phyloP scores from a whole-genome alignment of 2,888 invertebrate species.

The Xestia xanthographa region DNA sequence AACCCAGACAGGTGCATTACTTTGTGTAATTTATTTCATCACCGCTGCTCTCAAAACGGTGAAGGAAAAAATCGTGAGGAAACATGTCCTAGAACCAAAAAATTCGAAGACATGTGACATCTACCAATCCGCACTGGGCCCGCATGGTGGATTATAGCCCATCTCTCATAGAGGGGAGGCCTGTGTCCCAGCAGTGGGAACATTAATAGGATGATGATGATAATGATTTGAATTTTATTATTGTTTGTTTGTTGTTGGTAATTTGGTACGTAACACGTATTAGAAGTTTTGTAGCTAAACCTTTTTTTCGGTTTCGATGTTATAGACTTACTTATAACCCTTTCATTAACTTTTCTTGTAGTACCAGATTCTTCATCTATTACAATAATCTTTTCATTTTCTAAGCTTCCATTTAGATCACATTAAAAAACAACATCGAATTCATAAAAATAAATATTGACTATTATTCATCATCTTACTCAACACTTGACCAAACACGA shows the following conservation, averaged over 20 bases:
- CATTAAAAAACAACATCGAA: slow-evolving; percentile 13
- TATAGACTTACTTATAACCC: too few relatives aligned
- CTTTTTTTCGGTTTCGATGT: not conserved
- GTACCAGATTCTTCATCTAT: not conserved
- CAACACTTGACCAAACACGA: slow-evolving; percentile 23
- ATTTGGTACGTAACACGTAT: not conserved
- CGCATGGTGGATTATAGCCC: too few relatives aligned
- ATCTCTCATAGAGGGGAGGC: too few relatives aligned
- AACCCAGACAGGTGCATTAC: too few relatives aligned
- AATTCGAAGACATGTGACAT: too few relatives aligned
- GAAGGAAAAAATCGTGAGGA: too few relatives aligned
- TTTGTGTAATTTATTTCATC: too few relatives aligned
- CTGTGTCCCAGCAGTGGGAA: too few relatives aligned
- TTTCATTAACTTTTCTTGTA: not conserved
- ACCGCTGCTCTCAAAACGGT: too few relatives aligned
- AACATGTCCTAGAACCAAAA: too few relatives aligned
- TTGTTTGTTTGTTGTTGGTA: slow-evolving; percentile 12
- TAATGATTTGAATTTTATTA: slow-evolving; percentile 11
- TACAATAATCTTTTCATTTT: not conserved
- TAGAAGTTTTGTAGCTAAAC: not conserved
- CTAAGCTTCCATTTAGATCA: not conserved
- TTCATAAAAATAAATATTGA: slow-evolving; percentile 14
- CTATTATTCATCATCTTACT: slow-evolving; percentile 21
- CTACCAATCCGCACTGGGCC: too few relatives aligned
- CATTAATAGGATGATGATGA: too few relatives aligned